Base-by-base conservation (phyloP, 2,797 vertebrate genomes). In the Enteromius mattozi region DNA sequence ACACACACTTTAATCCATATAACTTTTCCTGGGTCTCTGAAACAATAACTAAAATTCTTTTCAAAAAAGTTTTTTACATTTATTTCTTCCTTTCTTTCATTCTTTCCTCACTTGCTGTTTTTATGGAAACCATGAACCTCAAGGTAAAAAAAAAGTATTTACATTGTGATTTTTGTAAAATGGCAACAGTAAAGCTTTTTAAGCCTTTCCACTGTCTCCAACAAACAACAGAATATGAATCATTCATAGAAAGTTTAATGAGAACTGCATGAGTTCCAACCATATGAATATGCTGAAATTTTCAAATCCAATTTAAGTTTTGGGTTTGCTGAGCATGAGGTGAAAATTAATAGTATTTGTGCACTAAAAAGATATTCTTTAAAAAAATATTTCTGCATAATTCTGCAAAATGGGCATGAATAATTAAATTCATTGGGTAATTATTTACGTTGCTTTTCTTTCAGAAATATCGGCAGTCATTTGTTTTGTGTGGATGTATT, bases 1-100 rank as follows among this genome's bases (percentile, higher is more conserved):
- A 56, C 74, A 27, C 51, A 77, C 33, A 24, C 74, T 77, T 40
- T 77, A 77, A 77, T 77, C 74, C 51, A 77, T 13, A 59, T 13
- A 59, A 14, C 51, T 40, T 6, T 40, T 54, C 33, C 35, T 59
- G 51, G 35, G 35, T 77, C 51, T 59, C 21, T 40, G 35, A 77
- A 40, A 77, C 35, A 59, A 77, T 40, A 42, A 24, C 37, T 45
- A 45, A 72, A 75, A 19, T 12, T 30, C 13, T 30, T 30, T 63
- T 27, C 27, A 33, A 65, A 65, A 37, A 30, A 30, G 27, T 30
- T 63, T 33, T 12, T 7, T 7, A 30, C 14, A 30, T 16, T 19
- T 68, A 37, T 68, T 35, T 37, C 27, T 33, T 27, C 61, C 19
- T 37, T 37, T 68, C 65, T 37, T 12, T 35, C 3, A 37, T 37